phyloP scores from a whole-genome alignment of 2,888 invertebrate species.

The Ennomos erosarius region DNA sequence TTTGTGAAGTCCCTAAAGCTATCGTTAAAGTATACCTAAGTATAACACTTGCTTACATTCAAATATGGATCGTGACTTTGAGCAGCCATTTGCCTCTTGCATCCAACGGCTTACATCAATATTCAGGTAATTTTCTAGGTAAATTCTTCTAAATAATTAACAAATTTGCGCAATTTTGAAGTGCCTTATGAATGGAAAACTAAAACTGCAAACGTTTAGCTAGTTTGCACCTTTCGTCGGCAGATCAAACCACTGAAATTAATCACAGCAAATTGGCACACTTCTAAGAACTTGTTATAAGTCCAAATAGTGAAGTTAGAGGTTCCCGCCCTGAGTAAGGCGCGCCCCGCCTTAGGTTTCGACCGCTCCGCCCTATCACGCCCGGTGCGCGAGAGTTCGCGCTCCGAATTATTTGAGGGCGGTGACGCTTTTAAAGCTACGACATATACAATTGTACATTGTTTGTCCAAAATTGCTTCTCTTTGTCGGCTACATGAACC shows the following conservation, averaged over 20 bases:
- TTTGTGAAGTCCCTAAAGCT: too few species aligned
- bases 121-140: too few species aligned
- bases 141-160: too few species aligned
- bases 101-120: too few species aligned
- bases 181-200: slow-evolving; percentile 39
- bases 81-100: too few species aligned
- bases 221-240: slow-evolving; percentile 54
- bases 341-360: slow-evolving; percentile 60
- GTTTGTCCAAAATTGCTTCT: slow-evolving; percentile 63
- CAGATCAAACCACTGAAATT: slow-evolving; percentile 54
- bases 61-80: too few species aligned
- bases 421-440: slow-evolving; percentile 44
- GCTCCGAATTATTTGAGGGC: slow-evolving; percentile 37
- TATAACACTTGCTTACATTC: too few species aligned
- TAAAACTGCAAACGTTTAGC: slow-evolving; percentile 26
- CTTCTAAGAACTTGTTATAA: slow-evolving; percentile 59
- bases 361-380: slow-evolving; percentile 72
- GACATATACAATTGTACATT: slow-evolving; percentile 69
- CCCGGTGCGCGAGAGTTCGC: slow-evolving; percentile 51
- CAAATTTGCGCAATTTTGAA: too few species aligned
- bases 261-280: slow-evolving; percentile 71
- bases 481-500: slow-evolving; percentile 46
- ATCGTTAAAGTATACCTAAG: too few species aligned
- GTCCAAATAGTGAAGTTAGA: slow-evolving; percentile 52
- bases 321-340: slow-evolving; percentile 29